Conservation (phyloP, 2,113 vertebrate species). For the Stomatorhinus ivindoensis region DNA sequence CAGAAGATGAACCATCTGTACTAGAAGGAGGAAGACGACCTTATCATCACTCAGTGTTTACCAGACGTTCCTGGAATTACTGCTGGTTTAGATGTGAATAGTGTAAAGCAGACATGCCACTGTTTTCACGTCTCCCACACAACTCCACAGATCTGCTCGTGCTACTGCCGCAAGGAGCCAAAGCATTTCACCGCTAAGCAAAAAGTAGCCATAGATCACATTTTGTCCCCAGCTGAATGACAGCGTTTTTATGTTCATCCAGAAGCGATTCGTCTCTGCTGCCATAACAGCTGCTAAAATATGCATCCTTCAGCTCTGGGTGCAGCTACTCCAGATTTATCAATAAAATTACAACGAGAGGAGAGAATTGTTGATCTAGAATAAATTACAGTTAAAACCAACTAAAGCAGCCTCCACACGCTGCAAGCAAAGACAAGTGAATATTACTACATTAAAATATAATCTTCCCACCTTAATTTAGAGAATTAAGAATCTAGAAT, state of each 20-base stretch:
- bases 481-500: not conserved
- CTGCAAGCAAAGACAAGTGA: not conserved
- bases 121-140: not conserved
- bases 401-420: not conserved
- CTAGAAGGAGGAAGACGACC: not conserved
- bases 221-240: not conserved
- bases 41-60: not conserved
- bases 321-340: not conserved
- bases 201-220: not conserved
- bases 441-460: not conserved
- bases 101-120: not conserved
- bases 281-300: not conserved
- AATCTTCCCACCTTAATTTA: not conserved
- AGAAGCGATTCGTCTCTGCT: not conserved
- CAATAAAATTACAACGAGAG: not conserved
- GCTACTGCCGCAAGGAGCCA: not conserved
- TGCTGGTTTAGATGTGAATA: not conserved
- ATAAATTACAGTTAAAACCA: slow-evolving; percentile 4
- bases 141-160: not conserved
- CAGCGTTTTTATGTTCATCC: not conserved
- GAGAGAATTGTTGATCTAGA: not conserved
- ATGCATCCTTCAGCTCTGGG: not conserved
- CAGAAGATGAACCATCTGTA: not conserved
- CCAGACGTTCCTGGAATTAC: not conserved
- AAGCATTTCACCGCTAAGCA: not conserved